Conservation (phyloP, 2,113 vertebrate genomes). For the Xenopus laevis region DNA sequence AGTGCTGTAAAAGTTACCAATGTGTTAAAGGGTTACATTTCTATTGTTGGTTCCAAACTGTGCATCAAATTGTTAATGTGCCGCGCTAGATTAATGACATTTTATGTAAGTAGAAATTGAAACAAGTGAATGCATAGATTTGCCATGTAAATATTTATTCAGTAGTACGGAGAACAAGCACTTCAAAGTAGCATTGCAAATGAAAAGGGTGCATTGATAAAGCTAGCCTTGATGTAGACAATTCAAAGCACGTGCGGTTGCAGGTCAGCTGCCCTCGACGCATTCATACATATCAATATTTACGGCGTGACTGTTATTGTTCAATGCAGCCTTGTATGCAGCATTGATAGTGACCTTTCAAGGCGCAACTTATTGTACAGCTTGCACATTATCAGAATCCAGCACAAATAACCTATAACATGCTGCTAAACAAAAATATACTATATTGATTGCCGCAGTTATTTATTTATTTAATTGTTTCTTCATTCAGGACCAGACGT, state of each 20-base stretch:
- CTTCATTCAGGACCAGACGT: background rate
- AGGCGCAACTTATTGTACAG: background rate
- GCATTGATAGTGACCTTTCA: constrained; percentile 46
- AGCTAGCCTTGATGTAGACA: background rate
- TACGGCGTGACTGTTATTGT: constrained; percentile 89
- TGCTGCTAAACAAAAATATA: constrained; percentile 11
- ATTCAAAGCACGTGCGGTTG: constrained; percentile 66
- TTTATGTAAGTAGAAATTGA: too few species aligned
- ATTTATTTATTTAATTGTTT: too few species aligned
- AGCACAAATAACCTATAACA: background rate
- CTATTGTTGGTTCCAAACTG: background rate
- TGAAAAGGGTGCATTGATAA: background rate
- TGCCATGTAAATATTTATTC: background rate
- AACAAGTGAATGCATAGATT: too few species aligned
- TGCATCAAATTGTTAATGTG: constrained; percentile 9
- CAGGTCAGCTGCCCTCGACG: constrained; percentile 69
- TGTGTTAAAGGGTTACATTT: too few species aligned
- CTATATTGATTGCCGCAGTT: background rate
- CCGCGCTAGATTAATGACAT: too few species aligned
- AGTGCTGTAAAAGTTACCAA: too few species aligned
- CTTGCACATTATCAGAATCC: background rate
- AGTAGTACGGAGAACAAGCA: background rate
- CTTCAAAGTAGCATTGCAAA: background rate
- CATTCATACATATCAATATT: constrained; percentile 57
- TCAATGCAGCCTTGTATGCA: constrained; percentile 71